Percentiles rank a stretch among this genome's conserved stretches.
Conservation (phyloP, 30 jellyfish, hydroid and myxozoan genomes). For the Cassiopea andromeda region DNA sequence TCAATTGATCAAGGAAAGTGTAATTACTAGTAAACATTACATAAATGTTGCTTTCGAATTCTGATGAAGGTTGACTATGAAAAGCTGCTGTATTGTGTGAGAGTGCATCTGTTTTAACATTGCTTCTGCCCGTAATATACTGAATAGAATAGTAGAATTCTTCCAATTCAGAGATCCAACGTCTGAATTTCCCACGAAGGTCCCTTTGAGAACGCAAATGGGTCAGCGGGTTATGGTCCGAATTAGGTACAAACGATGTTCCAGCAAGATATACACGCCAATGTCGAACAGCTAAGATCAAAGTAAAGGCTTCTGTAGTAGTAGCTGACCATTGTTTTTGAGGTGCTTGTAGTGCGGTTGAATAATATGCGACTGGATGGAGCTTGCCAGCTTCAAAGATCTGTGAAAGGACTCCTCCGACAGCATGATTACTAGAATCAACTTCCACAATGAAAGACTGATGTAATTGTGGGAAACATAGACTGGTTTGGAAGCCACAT, state of each 20-base stretch:
- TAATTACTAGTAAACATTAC: neutral
- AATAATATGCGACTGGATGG: slow-evolving; percentile 44
- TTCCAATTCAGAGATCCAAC: slow-evolving; percentile 67
- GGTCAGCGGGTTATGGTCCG: slow-evolving; percentile 57
- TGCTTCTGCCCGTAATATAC: slow-evolving; percentile 39
- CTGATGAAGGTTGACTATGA: slow-evolving; percentile 31
- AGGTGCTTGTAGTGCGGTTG: slow-evolving; percentile 42
- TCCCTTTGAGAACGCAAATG: slow-evolving; percentile 49
- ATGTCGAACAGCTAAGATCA: slow-evolving; percentile 25
- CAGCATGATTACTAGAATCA: slow-evolving; percentile 19
- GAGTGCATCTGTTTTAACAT: slow-evolving; percentile 58
- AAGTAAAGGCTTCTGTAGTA: slow-evolving; percentile 39
- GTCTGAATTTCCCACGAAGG: slow-evolving; percentile 69
- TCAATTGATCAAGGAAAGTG: slow-evolving; percentile 19
- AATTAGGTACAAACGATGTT: slow-evolving; percentile 13
- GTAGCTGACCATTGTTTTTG: slow-evolving; percentile 57
- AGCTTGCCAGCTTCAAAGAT: slow-evolving; percentile 4
- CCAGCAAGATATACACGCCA: slow-evolving; percentile 70
- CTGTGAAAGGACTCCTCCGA: slow-evolving; percentile 21
- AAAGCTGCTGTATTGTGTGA: slow-evolving; percentile 28
- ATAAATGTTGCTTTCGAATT: neutral
- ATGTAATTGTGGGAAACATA: slow-evolving; percentile 7
- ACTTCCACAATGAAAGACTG: slow-evolving; percentile 48
- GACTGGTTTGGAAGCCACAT: slow-evolving; percentile 35
- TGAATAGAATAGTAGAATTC: slow-evolving; percentile 46